phyloP scores from a whole-genome alignment of 2,113 vertebrate genomes.

The Xenopus laevis region DNA sequence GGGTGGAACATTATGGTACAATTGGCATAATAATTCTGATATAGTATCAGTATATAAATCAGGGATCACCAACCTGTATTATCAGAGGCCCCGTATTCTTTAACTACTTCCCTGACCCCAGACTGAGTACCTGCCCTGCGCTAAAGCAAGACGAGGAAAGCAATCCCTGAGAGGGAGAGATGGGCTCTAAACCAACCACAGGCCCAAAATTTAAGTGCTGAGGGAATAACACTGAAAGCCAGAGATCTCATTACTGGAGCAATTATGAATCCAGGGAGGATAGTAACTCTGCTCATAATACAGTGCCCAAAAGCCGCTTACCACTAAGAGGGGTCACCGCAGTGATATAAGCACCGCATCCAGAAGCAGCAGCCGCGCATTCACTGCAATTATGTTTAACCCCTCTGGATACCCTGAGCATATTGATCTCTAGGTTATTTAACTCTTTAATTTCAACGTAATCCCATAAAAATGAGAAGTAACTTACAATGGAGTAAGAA shows the following conservation, averaged over 20 bases:
- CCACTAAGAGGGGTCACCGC: not conserved
- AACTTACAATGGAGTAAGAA: no score
- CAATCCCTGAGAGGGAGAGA: not conserved
- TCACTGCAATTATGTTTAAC: not conserved
- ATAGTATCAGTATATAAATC: no score
- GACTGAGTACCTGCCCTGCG: no score
- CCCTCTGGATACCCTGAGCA: not conserved
- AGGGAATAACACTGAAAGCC: constrained; percentile 7
- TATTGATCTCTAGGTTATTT: no score
- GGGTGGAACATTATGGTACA: no score
- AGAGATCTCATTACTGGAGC: constrained; percentile 19
- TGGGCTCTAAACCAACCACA: not conserved
- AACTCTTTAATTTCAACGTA: no score
- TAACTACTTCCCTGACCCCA: no score
- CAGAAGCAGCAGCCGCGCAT: not conserved
- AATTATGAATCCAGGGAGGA: constrained; percentile 34
- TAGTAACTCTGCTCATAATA: not conserved
- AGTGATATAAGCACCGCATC: not conserved
- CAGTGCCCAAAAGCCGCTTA: not conserved
- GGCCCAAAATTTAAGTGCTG: constrained; percentile 22
- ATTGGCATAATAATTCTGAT: no score
- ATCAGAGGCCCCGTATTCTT: no score
- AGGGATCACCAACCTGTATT: no score
- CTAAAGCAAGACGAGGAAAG: not conserved
- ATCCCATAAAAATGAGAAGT: no score